Conservation (phyloP, 2,888 invertebrate genomes). For the Pseudeuparius sepicola region DNA sequence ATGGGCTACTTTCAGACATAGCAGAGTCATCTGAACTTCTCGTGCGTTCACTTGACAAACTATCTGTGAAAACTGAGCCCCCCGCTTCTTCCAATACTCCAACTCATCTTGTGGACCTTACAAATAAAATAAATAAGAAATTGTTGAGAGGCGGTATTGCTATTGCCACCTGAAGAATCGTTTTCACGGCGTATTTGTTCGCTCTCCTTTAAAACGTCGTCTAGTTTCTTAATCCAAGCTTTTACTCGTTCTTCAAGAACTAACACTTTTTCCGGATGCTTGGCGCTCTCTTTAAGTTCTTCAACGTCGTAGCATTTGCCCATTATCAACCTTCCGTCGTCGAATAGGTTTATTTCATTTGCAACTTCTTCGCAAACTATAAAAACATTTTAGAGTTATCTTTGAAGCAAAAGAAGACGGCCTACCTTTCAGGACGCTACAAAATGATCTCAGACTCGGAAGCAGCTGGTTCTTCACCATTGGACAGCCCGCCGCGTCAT, state of each 20-base stretch:
- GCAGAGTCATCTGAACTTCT: constrained; percentile 68
- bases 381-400: constrained; percentile 14
- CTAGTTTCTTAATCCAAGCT: constrained; percentile 70
- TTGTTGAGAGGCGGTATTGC: constrained; percentile 5
- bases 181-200: constrained; percentile 86
- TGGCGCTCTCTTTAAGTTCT: constrained; percentile 61
- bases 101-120: constrained; percentile 88
- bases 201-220: constrained; percentile 80
- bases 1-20: constrained; percentile 63
- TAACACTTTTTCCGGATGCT: constrained; percentile 53
- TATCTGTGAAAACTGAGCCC: constrained; percentile 85
- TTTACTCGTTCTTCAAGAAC: constrained; percentile 64
- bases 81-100: constrained; percentile 92
- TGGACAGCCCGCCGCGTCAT: constrained; percentile 67
- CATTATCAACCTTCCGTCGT: constrained; percentile 57
- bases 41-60: constrained; percentile 62
- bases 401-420: no score
- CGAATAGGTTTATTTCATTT: constrained; percentile 65
- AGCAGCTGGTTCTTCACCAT: constrained; percentile 75
- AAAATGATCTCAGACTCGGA: constrained; percentile 76
- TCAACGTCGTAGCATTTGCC: constrained; percentile 47
- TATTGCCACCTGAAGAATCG: constrained; percentile 55
- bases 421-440: constrained; percentile 75
- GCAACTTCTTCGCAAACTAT: constrained; percentile 78
- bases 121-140: constrained; percentile 12